Conservation (phyloP, 2,888 invertebrate genomes). For the Tachystola acroxantha region DNA sequence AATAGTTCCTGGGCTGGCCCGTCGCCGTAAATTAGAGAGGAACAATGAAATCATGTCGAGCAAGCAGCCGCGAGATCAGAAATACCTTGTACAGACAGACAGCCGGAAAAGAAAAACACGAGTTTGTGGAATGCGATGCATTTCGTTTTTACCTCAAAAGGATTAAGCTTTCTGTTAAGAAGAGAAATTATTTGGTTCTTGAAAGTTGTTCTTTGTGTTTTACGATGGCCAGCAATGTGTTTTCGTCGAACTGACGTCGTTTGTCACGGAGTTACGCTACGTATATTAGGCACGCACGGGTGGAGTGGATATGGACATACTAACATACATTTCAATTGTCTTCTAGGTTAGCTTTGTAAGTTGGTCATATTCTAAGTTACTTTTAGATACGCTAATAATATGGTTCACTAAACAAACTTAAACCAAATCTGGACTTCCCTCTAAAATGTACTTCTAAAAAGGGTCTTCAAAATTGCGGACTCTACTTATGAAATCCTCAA, state of each 20-base stretch:
- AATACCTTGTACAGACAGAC: slow-evolving; percentile 40
- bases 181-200: slow-evolving; percentile 38
- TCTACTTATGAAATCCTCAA: no score
- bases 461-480: no score
- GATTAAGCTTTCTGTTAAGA: slow-evolving; percentile 41
- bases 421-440: no score
- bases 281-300: no score
- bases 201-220: slow-evolving; percentile 27
- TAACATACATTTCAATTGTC: no score
- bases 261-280: slow-evolving; percentile 3
- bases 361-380: no score
- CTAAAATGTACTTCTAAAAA: no score
- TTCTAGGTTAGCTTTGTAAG: no score
- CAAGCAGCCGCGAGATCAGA: slow-evolving; percentile 33
- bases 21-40: slow-evolving; percentile 42
- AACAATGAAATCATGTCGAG: slow-evolving; percentile 49
- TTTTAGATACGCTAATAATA: no score
- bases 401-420: no score
- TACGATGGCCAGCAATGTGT: slow-evolving; percentile 7
- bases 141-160: slow-evolving; percentile 51
- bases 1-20: slow-evolving; percentile 42
- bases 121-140: slow-evolving; percentile 49
- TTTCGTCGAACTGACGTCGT: neutral
- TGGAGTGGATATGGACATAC: no score
- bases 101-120: slow-evolving; percentile 38